Base-by-base conservation (phyloP, 2,797 vertebrate genomes). In the Euthynnus affinis region DNA sequence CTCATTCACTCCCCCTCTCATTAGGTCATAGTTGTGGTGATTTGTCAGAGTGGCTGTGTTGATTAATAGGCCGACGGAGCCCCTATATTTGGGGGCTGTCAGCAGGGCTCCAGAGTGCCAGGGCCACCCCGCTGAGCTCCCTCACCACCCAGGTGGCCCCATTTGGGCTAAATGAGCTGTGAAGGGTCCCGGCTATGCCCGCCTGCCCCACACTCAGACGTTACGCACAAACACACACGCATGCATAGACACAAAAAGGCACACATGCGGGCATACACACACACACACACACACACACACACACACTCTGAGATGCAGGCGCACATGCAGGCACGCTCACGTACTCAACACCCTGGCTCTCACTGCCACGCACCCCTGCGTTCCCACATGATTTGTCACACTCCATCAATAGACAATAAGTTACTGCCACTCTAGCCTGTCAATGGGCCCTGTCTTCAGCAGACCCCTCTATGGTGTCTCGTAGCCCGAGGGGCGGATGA, bases 111-210 rank as follows among this genome's bases (percentile, higher is more conserved):
- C 82, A 91, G 94, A 97, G 96, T 95, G 94, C 95, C 95, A 96
- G 94, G 95, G 95, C 93, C 93, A 92, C 90, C 95, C 95, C 74
- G 88, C 95, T 96, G 95, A 97, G 96, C 95, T 55, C 76, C 96
- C 96, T 96, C 97, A 95, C 96, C 96, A 97, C 96, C 96, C 97
- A 97, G 96, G 97, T 97, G 96, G 96, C 96, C 96, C 94, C 94
- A 97, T 97, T 97, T 96, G 96, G 96, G 93, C 96, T 98, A 98
- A 99, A 98, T 97, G 97, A 98, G 96, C 96, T 98, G 97, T 98
- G 97, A 98, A 98, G 96, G 95, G 95, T 95, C 96, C 96, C 94
- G 93, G 96, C 95, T 95, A 95, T 95, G 95, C 95, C 95, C 95
- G 95, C 90, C 88, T 93, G 88, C 91, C 90, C 89, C 89, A 91